phyloP scores from a whole-genome alignment of 2,113 vertebrate genomes.

The Turnix velox region DNA sequence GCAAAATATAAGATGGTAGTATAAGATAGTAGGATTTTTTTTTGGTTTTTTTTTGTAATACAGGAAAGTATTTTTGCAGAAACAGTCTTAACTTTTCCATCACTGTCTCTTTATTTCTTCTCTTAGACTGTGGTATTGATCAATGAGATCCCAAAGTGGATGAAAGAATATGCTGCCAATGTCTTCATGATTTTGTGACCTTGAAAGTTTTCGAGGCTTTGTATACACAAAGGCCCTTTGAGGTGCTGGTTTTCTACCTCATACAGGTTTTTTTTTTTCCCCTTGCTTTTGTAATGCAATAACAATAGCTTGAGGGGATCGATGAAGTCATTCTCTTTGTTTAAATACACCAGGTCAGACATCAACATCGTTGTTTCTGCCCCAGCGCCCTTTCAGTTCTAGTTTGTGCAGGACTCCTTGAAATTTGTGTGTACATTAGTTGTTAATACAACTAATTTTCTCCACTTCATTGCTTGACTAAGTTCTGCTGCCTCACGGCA shows the following conservation, averaged over 20 bases:
- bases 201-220: neutral
- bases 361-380: neutral
- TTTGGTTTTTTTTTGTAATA: neutral
- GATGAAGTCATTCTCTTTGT: constrained; percentile 2
- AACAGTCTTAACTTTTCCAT: neutral
- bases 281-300: neutral
- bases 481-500: constrained; percentile 23
- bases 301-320: neutral
- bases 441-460: constrained; percentile 41
- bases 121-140: neutral
- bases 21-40: neutral
- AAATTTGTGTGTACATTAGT: neutral
- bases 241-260: neutral
- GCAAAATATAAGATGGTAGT: neutral
- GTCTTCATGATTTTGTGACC: neutral
- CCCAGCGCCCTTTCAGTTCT: neutral
- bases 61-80: neutral
- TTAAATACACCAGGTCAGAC: neutral
- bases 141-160: neutral
- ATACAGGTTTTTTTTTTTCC: neutral
- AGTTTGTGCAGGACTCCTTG: neutral
- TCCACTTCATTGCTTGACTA: constrained; percentile 22
- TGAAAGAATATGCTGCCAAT: neutral
- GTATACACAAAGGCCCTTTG: neutral
- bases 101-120: too few relatives aligned